Percentiles rank a stretch among this genome's conserved stretches.
These are phyloP conservation scores for Rhineura floridana DNA, from an alignment of 2,113 vertebrate species.

Conservation along the genomic window DNA sequence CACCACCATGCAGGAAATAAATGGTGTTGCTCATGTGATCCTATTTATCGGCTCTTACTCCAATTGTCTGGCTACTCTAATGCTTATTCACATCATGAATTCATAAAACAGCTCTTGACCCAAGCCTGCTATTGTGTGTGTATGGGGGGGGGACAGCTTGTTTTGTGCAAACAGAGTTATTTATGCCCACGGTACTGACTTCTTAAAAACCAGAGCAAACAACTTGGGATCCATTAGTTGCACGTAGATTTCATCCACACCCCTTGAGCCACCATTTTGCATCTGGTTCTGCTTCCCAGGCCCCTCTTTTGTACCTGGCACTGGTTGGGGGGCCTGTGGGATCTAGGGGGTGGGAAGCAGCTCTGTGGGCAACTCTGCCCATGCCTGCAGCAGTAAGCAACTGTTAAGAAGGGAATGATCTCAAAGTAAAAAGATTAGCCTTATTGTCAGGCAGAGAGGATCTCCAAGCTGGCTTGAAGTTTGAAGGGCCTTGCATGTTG, in stretches of 20 bases:
- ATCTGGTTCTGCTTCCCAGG: not conserved
- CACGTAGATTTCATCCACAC: not conserved
- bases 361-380: no score
- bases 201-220: not conserved
- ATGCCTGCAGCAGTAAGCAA: no score
- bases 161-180: not conserved
- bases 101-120: not conserved
- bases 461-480: not conserved
- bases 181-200: not conserved
- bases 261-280: no score
- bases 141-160: not conserved
- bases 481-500: not conserved
- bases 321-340: not conserved
- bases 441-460: not conserved
- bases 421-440: no score
- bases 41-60: slow-evolving; percentile 16
- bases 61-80: not conserved
- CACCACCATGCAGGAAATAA: slow-evolving; percentile 23
- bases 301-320: not conserved
- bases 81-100: not conserved
- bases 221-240: not conserved
- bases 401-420: no score
- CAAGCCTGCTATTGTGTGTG: not conserved
- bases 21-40: not conserved
- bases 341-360: not conserved